Percentiles rank a stretch among this genome's conserved stretches.
Evolutionary conservation across 2,113 vertebrate species (phyloP).

Genomic region (Aramus guarauna): DNA sequence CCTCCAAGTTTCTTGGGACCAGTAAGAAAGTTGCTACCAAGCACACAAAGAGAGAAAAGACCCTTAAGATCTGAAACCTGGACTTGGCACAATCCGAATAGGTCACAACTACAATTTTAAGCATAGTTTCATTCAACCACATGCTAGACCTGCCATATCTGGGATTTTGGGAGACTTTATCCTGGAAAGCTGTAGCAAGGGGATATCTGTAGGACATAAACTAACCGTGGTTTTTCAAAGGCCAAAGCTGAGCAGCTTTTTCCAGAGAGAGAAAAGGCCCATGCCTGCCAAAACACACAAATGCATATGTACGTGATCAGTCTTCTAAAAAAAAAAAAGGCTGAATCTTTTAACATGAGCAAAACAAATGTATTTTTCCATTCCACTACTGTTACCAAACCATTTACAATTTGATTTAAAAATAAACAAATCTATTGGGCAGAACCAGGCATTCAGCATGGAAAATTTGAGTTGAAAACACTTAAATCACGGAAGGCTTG

Average conservation of each 20-base stretch:
- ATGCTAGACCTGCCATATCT: not conserved
- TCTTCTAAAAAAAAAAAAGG: not conserved
- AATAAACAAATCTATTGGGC: not conserved
- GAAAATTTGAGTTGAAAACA: not conserved
- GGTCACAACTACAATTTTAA: not conserved
- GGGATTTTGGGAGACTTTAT: not conserved
- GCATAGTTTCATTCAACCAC: not conserved
- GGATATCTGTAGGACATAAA: not conserved
- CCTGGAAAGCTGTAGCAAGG: not conserved
- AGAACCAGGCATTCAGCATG: not conserved
- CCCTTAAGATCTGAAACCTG: not conserved
- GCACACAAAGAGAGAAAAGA: not conserved
- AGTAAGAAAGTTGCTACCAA: not conserved
- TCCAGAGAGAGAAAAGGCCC: not conserved
- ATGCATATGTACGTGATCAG: not conserved
- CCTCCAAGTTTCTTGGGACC: not conserved
- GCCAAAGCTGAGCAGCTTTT: not conserved
- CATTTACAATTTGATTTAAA: not conserved
- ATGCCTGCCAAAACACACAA: slow-evolving; percentile 1
- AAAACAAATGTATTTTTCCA: not conserved
- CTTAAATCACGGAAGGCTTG: not conserved
- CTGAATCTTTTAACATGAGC: not conserved
- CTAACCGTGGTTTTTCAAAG: not conserved
- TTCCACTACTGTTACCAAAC: not conserved
- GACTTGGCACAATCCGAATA: not conserved